Conservation (phyloP, 2,888 invertebrate genomes). For the Lithophane leautieri region DNA sequence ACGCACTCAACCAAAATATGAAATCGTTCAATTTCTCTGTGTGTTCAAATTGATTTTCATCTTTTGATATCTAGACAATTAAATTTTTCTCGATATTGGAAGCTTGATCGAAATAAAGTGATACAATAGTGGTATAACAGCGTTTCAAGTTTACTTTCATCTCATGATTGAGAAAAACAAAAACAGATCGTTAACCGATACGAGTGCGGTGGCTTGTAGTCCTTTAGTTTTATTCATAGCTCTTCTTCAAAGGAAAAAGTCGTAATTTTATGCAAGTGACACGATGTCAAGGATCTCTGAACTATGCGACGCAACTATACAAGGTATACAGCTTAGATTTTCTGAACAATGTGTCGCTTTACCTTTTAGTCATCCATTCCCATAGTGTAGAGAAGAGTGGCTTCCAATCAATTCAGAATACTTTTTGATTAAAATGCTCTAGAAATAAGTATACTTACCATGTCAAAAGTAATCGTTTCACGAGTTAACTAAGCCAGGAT, state of each 20-base stretch:
- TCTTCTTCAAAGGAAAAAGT: background rate
- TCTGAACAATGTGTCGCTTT: background rate
- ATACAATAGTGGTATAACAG: background rate
- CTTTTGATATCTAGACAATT: constrained; percentile 24
- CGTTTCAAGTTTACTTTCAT: background rate
- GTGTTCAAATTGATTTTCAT: constrained; percentile 34
- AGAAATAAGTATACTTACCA: background rate
- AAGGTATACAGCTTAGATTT: background rate
- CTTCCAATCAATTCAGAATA: background rate
- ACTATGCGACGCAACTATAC: background rate
- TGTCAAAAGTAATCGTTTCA: background rate
- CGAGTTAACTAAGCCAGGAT: background rate
- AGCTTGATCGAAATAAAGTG: constrained; percentile 10
- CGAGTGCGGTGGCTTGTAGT: too few relatives aligned
- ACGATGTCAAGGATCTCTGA: background rate
- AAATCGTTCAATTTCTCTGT: constrained; percentile 37
- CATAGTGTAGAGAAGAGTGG: background rate
- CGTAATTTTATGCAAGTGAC: background rate
- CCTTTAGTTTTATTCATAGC: background rate
- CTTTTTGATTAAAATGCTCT: background rate
- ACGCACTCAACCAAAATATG: constrained; percentile 33
- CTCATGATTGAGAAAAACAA: background rate
- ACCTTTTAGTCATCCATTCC: background rate
- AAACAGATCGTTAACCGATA: background rate
- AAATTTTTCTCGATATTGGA: constrained; percentile 9